Evolutionary conservation across 2,113 vertebrate genomes (phyloP), one percentile per base, ranked within the genome.

Genomic region (Dasypus novemcinctus): DNA sequence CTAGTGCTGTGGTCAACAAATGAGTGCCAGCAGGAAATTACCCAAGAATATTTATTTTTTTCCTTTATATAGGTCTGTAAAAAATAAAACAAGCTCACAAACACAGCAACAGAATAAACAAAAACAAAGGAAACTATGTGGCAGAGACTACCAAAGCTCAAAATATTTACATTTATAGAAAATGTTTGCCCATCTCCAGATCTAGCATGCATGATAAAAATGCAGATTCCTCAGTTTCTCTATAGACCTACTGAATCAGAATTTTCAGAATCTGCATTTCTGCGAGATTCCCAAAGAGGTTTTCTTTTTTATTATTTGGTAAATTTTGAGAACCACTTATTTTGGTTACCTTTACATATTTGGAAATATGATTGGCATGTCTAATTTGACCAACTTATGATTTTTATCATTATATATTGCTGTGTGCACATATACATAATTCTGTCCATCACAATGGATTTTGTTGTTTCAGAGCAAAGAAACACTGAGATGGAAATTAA

Each of bases 271-370:
- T 13, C 52, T 25, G 2, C 0, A 61, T 82, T 27, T 85, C 69
- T 93, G 12, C 78, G 33, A 90, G 85, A 2, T 94, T 86, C 9
- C n/a, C 14, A 4, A 27, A 57, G 63, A 33, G 2, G 8, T 72
- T 1, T n/a, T n/a, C 74, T 52, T 78, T 43, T 29, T 68, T 68
- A 14, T 49, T 78, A 2, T 57, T 57, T 68, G 21, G 1, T 36
- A 90, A 25, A 69, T 61, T 81, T 96, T 71, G 43, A 79, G 25
- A 91, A 64, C 2, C n/a, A 90, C n/a, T 81, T 18, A 64, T 66
- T 84, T 83, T 87, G 7, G 8, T 81, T 92, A 13, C 52, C 69
- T 10, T 23, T 15, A 46, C 46, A 87, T 11, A 33, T 23, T 21
- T 91, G 20, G 66, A 54, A 76, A 76, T 3, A n/a, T 72, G 8